Evolutionary conservation across 1,140 invertebrate genomes (phyloP).

Genomic region (Caenorhabditis brenneri): DNA sequence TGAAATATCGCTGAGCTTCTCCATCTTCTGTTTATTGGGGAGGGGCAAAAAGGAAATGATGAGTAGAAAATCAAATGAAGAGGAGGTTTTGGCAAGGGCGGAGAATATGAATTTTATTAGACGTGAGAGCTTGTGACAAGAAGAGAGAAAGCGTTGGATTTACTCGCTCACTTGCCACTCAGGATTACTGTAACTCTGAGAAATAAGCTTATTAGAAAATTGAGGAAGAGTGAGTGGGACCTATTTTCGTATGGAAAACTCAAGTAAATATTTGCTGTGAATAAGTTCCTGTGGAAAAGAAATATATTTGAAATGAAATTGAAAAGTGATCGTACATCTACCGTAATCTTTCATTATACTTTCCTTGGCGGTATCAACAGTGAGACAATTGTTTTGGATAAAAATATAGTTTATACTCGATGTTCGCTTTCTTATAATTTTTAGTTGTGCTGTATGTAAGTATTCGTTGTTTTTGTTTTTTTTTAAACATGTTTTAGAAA

Average conservation of each 20-base stretch:
- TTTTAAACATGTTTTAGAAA: too few species aligned
- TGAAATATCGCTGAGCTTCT: too few species aligned
- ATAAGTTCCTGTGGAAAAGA: background rate
- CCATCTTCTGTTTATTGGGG: background rate
- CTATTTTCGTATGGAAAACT: slow-evolving; percentile 9
- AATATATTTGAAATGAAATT: background rate
- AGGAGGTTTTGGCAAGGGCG: background rate
- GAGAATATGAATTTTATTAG: slow-evolving; percentile 36
- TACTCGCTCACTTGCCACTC: slow-evolving; percentile 23
- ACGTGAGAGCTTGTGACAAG: slow-evolving; percentile 23
- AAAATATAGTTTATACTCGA: too few species aligned
- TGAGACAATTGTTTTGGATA: too few species aligned
- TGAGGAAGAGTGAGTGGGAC: too few species aligned
- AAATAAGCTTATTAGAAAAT: slow-evolving; percentile 16
- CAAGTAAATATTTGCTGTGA: background rate
- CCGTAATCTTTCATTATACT: too few species aligned
- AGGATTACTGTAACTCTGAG: slow-evolving; percentile 34
- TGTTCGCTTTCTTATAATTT: too few species aligned
- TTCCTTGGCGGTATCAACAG: too few species aligned
- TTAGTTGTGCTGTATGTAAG: too few species aligned
- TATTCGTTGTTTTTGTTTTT: too few species aligned
- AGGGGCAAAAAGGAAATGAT: background rate
- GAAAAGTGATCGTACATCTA: too few species aligned
- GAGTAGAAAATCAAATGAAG: slow-evolving; percentile 33
- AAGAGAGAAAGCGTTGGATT: background rate